phyloP scores from a whole-genome alignment of 2,888 invertebrate species.

The Heteropelma amictum region DNA sequence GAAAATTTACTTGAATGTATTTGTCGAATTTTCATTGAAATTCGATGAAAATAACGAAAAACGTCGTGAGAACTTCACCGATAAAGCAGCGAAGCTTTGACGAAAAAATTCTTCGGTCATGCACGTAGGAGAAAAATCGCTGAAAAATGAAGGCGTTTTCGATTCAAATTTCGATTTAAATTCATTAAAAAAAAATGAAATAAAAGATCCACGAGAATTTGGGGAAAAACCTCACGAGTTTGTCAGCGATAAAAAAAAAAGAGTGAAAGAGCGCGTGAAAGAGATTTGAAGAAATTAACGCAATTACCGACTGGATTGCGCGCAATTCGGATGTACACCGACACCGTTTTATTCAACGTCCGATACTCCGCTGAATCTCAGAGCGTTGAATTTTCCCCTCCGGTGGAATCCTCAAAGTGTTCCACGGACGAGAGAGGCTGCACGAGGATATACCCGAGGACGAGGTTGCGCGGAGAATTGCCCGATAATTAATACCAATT shows the following conservation, averaged over 20 bases:
- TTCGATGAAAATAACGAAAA: no score
- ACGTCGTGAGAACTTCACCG: no score
- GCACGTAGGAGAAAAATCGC: no score
- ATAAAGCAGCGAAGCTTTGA: no score
- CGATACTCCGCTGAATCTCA: neutral
- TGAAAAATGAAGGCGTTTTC: no score
- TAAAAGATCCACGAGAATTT: no score
- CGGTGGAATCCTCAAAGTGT: neutral
- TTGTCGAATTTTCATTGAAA: no score
- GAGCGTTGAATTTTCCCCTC: conserved; percentile 21
- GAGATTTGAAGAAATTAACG: neutral
- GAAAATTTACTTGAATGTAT: no score
- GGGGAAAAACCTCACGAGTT: no score
- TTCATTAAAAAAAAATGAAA: no score
- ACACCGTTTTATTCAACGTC: neutral
- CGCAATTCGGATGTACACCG: conserved; percentile 1
- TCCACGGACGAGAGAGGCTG: neutral
- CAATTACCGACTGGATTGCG: neutral
- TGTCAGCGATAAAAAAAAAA: neutral
- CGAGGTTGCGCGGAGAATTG: conserved; percentile 32
- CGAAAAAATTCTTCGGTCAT: no score
- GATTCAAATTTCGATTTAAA: no score
- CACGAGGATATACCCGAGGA: neutral
- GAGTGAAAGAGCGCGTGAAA: neutral
- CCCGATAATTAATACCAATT: conserved; percentile 58